Conservation (phyloP, 37 sponge, comb jelly and placozoan genomes). For the Chondrosia reniformis region DNA sequence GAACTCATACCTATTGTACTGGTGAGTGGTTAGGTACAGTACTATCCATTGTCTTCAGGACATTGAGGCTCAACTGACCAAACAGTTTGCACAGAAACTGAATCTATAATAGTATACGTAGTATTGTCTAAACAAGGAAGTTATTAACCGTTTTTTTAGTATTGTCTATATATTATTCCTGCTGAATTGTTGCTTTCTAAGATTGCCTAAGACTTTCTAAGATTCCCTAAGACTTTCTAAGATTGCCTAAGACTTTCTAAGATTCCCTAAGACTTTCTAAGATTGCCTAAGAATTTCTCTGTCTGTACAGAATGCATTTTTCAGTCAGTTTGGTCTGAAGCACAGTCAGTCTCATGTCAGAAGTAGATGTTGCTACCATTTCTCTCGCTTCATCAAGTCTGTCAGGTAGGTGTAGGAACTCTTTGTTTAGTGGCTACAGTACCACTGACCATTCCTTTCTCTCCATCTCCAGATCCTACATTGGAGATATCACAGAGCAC, state of each 20-base stretch:
- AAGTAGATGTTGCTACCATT: slow-evolving; percentile 74
- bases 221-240: too few species aligned
- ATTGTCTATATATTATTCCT: too few species aligned
- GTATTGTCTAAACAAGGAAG: too few species aligned
- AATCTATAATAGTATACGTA: too few species aligned
- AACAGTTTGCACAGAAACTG: neutral
- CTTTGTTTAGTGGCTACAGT: neutral
- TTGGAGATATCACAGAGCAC: slow-evolving; percentile 42
- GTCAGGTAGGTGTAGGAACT: slow-evolving; percentile 34
- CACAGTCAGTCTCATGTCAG: slow-evolving; percentile 49
- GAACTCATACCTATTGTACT: slow-evolving; percentile 52
- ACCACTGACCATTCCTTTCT: neutral
- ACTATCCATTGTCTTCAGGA: neutral
- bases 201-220: too few species aligned
- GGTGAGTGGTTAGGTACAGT: slow-evolving; percentile 49
- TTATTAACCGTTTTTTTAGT: too few species aligned
- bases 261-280: too few species aligned
- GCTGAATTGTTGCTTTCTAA: too few species aligned
- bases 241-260: too few species aligned
- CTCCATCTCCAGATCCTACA: slow-evolving; percentile 15
- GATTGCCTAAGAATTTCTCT: too few species aligned
- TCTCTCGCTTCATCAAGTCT: slow-evolving; percentile 78
- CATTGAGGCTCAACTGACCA: neutral
- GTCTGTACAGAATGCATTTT: slow-evolving; percentile 58
- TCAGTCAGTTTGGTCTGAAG: slow-evolving; percentile 65